Base-by-base conservation (phyloP, 2,113 vertebrate genomes). In the Nematolebias whitei region DNA sequence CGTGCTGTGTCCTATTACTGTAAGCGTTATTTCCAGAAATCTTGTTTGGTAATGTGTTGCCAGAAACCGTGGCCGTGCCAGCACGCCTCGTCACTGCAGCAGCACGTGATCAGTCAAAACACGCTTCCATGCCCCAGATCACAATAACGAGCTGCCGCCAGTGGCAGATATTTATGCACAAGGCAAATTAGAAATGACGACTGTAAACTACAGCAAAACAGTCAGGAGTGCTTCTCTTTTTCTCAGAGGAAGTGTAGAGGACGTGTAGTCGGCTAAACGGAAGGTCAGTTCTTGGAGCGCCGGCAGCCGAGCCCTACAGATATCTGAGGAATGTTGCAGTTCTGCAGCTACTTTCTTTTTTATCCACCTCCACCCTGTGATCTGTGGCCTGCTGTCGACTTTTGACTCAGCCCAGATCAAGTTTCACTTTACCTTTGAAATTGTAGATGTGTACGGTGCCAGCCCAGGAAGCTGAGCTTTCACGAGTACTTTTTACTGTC, bases 261-360 rank as follows among this genome's bases (percentile, higher is more conserved):
- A 80, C 78, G 67, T 66, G 39, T 49, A 68, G 4, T 38, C 43
- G 57, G 58, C 64, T 49, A 55, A 73, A 65, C 43, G 59, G 87
- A 84, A 84, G 78, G 68, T 20, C 14, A 9, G 24, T 58, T 84
- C 64, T 82, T 52, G 40, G 71, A 29, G 56, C 32, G 5, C 14
- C 3, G 38, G 70, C 15, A 20, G 74, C 74, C 72, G 48, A 85
- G 60, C 67, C 73, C 78, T 22, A 24, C 74, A 83, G 84, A 79
- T 79, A 85, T 90, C 64, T 77, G 53, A 68, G 84, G 78, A 87
- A 90, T 86, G 83, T 84, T 68, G 57, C 79, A 53, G 65, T 67
- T 64, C 57, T 4, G 23, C 54, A 52, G 56, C 32, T 29, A 38
- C 54, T 39, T 60, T 68, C 53, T 20, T 43, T 55, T 44, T 53